These are phyloP conservation scores for Salminus brasiliensis DNA, from an alignment of 2,113 vertebrate genomes.

Conservation along the genomic window DNA sequence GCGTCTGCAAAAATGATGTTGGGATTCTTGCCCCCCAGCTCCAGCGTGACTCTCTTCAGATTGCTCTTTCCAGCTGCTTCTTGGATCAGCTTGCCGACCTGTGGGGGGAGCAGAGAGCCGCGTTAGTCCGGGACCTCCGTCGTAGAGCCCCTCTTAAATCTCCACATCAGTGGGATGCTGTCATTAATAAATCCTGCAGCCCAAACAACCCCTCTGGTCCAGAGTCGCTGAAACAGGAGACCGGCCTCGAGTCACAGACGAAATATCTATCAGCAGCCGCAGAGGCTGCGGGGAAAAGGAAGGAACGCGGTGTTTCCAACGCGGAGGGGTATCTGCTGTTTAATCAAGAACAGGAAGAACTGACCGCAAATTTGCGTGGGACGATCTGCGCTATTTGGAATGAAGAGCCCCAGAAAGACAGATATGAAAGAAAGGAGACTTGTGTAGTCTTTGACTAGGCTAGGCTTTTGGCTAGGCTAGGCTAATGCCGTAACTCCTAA, in stretches of 20 bases:
- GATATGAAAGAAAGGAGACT: slow-evolving; percentile 17
- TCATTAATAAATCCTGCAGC: slow-evolving; percentile 69
- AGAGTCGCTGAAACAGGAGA: slow-evolving; percentile 65
- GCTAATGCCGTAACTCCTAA: not conserved
- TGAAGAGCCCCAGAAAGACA: slow-evolving; percentile 24
- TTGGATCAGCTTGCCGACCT: slow-evolving; percentile 98
- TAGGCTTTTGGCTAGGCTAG: no score
- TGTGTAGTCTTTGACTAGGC: slow-evolving; percentile 36
- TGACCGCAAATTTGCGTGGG: slow-evolving; percentile 65
- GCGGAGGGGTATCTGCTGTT: slow-evolving; percentile 61
- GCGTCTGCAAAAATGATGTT: slow-evolving; percentile 99
- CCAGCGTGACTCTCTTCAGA: slow-evolving; percentile 97
- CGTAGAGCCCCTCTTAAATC: slow-evolving; percentile 51
- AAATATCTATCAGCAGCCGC: slow-evolving; percentile 69
- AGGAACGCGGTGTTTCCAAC: slow-evolving; percentile 65
- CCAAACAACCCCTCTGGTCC: slow-evolving; percentile 31
- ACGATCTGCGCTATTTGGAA: slow-evolving; percentile 30
- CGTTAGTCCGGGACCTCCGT: slow-evolving; percentile 63
- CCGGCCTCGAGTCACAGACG: slow-evolving; percentile 64
- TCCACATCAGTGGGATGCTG: slow-evolving; percentile 65
- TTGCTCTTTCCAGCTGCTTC: slow-evolving; percentile 98
- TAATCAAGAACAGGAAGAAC: slow-evolving; percentile 65
- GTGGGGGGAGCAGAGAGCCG: slow-evolving; percentile 69
- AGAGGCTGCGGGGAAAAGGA: slow-evolving; percentile 27
- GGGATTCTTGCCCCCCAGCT: slow-evolving; percentile 97